Evolutionary conservation across 1,140 invertebrate species (phyloP), one percentile per base, ranked within the genome.

Genomic region (Sitobion miscanthi): DNA sequence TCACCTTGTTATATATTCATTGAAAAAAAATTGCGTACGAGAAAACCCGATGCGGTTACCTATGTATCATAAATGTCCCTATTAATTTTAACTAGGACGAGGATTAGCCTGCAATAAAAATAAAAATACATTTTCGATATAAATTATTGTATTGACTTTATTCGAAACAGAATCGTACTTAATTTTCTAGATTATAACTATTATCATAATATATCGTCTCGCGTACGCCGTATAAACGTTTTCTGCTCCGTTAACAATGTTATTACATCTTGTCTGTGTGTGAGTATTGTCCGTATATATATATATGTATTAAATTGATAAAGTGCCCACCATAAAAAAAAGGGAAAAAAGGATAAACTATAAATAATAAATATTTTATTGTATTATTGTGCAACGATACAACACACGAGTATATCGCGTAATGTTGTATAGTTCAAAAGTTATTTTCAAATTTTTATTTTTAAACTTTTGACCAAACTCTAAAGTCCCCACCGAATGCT

Each of bases 121-220:
- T n/a, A 6, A 17, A 69, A 69, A n/a, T 5, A 69, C 14, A n/a
- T 35, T n/a, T 77, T n/a, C 5, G 4, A n/a, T 77, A n/a, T n/a
- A 77, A 77, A 77, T 77, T n/a, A 77, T 77, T 17, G 62, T 77
- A 77, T 77, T 77, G 62, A 77, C 62, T n/a, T 77, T 77, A 77
- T 77, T 77, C 17, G 62, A 77, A n/a, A 77, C 62, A 17, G 62
- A 77, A 77, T n/a, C 17, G 62, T 77, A 77, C 62, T 77, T 77
- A 77, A 77, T 77, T 77, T 77, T 77, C 14, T 35, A 77, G 62
- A 77, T n/a, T 77, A 77, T 77, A 77, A 77, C 30, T 77, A 77
- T 77, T 69, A 77, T 77, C n/a, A 77, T 77, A 35, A 77, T 77
- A 77, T 77, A 77, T 77, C 14, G 62, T 77, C 14, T n/a, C 30